Evolutionary conservation across 1,140 invertebrate genomes (phyloP), one percentile per base, ranked within the genome.

Genomic region (Triops longicaudatus): DNA sequence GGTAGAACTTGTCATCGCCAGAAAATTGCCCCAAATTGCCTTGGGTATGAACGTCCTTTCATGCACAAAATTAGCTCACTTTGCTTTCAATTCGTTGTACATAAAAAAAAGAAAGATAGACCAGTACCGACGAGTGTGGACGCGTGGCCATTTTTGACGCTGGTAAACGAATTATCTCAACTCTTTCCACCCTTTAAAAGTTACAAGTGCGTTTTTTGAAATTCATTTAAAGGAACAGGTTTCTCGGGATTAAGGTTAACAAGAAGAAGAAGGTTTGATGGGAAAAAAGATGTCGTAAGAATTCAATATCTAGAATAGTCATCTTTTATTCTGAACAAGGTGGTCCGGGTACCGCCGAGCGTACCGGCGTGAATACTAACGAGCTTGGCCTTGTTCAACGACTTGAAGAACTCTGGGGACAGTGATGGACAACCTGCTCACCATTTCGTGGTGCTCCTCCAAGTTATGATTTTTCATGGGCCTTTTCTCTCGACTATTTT

Each of bases 291-390:
- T 63, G 50, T 63, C 50, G 50, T 63, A 63, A 63, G 50, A 17
- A 63, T 63, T 63, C 50, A 22, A 22, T 63, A 63, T 63, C 50
- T 63, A 11, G 50, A 63, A 63, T 63, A 63, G 50, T 63, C 50
- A 63, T 63, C 50, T 63, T 63, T 63, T 63, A 63, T 63, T 63
- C 50, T 63, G 50, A 22, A 63, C 50, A 63, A 63, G 50, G 50
- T 63, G 50, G 50, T 14, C 0, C 50, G 50, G 50, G 50, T 37
- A 37, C 50, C 50, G 50, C 50, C 50, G 50, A 63, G 50, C 17
- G 17, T 63, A n/a, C 50, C 50, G 14, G 50, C 50, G 14, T 63
- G 50, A 63, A 63, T 63, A 63, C 50, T 63, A 63, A 63, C 50
- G 50, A 63, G 50, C 50, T 63, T 63, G 50, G 50, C 50, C 50